phyloP scores from a whole-genome alignment of 1,140 invertebrate species.

The Epicauta chinensis region DNA sequence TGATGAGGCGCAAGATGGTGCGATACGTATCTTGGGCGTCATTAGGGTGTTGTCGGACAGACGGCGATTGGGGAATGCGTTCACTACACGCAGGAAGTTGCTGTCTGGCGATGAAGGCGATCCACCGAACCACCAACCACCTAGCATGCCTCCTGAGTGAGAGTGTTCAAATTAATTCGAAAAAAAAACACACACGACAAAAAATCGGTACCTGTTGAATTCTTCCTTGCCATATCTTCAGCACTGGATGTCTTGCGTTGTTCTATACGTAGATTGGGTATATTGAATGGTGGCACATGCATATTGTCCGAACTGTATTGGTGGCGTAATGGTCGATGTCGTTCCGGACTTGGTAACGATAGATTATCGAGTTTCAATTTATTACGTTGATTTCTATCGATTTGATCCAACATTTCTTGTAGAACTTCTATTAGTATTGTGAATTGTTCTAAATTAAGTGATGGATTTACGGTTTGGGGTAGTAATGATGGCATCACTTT shows the following conservation, averaged over 20 bases:
- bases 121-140: conserved; percentile 66
- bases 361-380: conserved; percentile 77
- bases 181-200: background rate
- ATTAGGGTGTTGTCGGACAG: conserved; percentile 88
- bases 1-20: conserved; percentile 77
- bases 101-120: conserved; percentile 73
- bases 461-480: conserved; percentile 88
- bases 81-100: conserved; percentile 79
- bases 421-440: conserved; percentile 78
- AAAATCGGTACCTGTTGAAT: conserved; percentile 62
- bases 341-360: conserved; percentile 65
- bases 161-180: background rate
- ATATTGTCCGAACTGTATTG: conserved; percentile 83
- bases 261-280: conserved; percentile 76
- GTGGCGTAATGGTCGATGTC: conserved; percentile 68
- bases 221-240: conserved; percentile 81
- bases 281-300: conserved; percentile 75
- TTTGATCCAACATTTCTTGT: conserved; percentile 89
- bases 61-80: conserved; percentile 73
- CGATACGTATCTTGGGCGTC: conserved; percentile 80
- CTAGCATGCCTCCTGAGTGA: conserved; percentile 53
- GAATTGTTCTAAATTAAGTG: conserved; percentile 87
- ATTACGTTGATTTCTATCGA: conserved; percentile 81
- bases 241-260: conserved; percentile 81
- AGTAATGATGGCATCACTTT: conserved; percentile 88